These are phyloP conservation scores for Lasioglossum morio DNA, from an alignment of 2,888 invertebrate species.

Conservation along the genomic window DNA sequence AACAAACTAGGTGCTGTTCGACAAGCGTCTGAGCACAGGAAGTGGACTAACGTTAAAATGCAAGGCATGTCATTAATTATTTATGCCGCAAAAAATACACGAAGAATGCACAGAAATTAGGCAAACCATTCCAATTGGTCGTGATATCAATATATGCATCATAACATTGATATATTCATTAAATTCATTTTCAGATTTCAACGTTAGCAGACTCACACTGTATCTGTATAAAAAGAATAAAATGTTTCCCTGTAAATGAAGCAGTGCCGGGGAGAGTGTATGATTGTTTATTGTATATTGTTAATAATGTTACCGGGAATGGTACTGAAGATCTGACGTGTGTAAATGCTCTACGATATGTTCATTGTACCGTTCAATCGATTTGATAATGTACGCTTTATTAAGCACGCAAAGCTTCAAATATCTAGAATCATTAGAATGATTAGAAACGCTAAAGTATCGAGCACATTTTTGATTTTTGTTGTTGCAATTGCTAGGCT, in stretches of 20 bases:
- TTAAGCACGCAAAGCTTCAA: neutral
- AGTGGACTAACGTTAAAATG: neutral
- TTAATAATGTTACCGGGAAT: neutral
- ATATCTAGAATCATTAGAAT: neutral
- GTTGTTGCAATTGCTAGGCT: neutral
- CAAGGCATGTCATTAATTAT: neutral
- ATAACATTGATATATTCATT: neutral
- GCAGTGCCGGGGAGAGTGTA: conserved; percentile 49
- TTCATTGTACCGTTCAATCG: neutral
- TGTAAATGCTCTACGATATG: neutral
- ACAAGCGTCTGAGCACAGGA: conserved; percentile 20
- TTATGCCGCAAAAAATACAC: neutral
- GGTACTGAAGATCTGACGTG: neutral
- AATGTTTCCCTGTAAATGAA: neutral
- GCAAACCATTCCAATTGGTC: neutral
- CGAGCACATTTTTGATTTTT: neutral
- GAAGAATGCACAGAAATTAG: too few species aligned
- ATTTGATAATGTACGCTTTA: neutral
- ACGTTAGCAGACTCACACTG: conserved; percentile 6
- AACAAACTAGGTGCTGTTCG: conserved; percentile 26
- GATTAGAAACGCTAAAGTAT: neutral
- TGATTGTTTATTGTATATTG: neutral
- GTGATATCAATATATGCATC: too few species aligned
- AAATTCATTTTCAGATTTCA: neutral
- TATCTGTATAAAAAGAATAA: conserved; percentile 1